These are phyloP conservation scores for Aradophagus sp. DNA, from an alignment of 1,140 invertebrate species.

Conservation along the genomic window DNA sequence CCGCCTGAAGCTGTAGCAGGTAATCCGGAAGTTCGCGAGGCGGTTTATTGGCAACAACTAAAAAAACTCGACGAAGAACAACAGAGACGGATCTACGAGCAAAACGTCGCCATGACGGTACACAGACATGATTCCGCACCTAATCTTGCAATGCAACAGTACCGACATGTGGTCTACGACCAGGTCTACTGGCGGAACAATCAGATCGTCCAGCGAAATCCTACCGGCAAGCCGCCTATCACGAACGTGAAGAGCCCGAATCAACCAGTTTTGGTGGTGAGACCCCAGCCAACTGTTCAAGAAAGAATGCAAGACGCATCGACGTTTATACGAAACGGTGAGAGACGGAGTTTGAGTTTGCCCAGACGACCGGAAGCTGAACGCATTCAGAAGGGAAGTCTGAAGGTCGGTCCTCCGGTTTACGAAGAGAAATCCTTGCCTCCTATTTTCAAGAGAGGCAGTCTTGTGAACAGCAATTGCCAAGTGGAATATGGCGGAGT, in stretches of 20 bases:
- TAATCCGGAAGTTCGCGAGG: slow-evolving; percentile 64
- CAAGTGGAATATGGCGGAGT: slow-evolving; percentile 64
- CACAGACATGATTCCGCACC: slow-evolving; percentile 54
- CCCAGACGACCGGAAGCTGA: slow-evolving; percentile 40
- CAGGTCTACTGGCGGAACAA: slow-evolving; percentile 60
- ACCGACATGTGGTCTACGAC: slow-evolving; percentile 39
- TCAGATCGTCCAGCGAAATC: slow-evolving; percentile 18
- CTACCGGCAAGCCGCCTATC: slow-evolving; percentile 63
- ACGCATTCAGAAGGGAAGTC: slow-evolving; percentile 13
- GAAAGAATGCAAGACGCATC: slow-evolving; percentile 43
- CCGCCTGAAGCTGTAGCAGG: slow-evolving; percentile 46
- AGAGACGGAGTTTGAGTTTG: slow-evolving; percentile 57
- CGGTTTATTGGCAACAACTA: slow-evolving; percentile 69
- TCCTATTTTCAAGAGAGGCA: slow-evolving; percentile 77
- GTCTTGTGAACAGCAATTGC: slow-evolving; percentile 66
- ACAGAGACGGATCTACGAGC: slow-evolving; percentile 66
- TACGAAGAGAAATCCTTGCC: slow-evolving; percentile 62
- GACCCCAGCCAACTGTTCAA: slow-evolving; percentile 66
- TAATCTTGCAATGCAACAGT: slow-evolving; percentile 48
- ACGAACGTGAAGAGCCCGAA: slow-evolving; percentile 66
- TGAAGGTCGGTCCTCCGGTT: slow-evolving; percentile 21
- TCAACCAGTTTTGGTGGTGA: slow-evolving; percentile 67
- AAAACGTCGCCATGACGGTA: slow-evolving; percentile 34
- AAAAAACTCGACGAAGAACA: slow-evolving; percentile 70
- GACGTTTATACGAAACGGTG: slow-evolving; percentile 60